Conservation (phyloP, 2,113 vertebrate genomes). For the Nettapus auritus region DNA sequence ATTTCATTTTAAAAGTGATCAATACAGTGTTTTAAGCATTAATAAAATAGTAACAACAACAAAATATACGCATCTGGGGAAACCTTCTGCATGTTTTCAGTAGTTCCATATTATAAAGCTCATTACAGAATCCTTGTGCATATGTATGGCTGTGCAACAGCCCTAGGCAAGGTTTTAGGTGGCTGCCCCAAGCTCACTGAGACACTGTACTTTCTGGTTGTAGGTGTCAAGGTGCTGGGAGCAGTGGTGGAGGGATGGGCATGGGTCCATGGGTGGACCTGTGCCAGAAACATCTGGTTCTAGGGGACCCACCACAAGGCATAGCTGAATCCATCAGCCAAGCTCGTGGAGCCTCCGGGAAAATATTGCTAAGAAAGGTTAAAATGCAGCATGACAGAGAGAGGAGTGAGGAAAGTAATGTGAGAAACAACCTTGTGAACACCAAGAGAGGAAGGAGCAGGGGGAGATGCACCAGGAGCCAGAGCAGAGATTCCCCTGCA, state of each 20-base stretch:
- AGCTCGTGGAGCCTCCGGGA: rapidly evolving
- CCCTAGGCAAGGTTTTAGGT: not conserved
- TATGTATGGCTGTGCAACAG: rapidly evolving
- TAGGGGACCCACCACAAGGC: rapidly evolving
- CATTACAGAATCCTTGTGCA: not conserved
- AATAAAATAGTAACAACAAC: not conserved
- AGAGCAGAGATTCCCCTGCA: not conserved
- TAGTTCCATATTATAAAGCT: not conserved
- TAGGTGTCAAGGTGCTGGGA: rapidly evolving
- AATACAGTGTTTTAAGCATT: not conserved
- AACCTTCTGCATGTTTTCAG: not conserved
- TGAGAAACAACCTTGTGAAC: not conserved
- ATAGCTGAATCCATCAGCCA: not conserved
- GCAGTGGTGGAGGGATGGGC: no score
- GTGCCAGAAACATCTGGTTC: not conserved
- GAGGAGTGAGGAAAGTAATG: no score
- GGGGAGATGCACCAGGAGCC: not conserved
- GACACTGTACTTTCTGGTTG: rapidly evolving
- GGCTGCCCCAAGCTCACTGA: not conserved
- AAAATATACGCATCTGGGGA: not conserved
- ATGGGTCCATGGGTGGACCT: no score
- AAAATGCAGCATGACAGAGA: rapidly evolving
- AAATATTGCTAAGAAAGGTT: not conserved
- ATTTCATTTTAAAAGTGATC: not conserved
- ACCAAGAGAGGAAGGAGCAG: rapidly evolving